phyloP scores from a whole-genome alignment of 2,888 invertebrate species.

The Drosophila pseudotakahashii region DNA sequence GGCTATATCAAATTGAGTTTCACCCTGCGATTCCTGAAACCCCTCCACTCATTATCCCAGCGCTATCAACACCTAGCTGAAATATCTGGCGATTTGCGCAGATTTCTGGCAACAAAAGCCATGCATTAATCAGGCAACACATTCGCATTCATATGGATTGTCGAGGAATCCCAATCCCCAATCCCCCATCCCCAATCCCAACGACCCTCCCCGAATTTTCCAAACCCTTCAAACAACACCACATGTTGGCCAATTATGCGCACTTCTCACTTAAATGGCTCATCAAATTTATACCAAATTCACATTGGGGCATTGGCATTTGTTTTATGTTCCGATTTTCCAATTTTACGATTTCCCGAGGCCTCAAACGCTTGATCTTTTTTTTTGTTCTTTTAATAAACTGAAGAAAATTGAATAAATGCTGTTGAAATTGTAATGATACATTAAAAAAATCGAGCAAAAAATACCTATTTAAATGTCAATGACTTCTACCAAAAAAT shows the following conservation, averaged over 20 bases:
- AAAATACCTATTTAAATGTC: too few species aligned
- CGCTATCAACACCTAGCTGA: slow-evolving; percentile 37
- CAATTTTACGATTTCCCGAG: not conserved
- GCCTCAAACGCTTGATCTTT: slow-evolving; percentile 2
- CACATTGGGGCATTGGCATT: slow-evolving; percentile 14
- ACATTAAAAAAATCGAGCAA: not conserved
- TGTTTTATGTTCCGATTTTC: slow-evolving; percentile 19
- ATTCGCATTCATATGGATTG: slow-evolving; percentile 31
- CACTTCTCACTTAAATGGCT: slow-evolving; percentile 57
- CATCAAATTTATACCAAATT: slow-evolving; percentile 45
- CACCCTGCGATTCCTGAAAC: not conserved
- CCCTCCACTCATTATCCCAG: not conserved
- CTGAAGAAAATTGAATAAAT: not conserved
- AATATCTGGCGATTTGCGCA: slow-evolving; percentile 48
- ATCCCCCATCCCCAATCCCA: too few species aligned
- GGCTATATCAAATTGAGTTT: slow-evolving; percentile 20
- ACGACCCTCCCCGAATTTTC: not conserved
- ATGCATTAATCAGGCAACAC: slow-evolving; percentile 60
- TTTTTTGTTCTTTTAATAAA: slow-evolving; percentile 4
- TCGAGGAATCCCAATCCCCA: slow-evolving; percentile 2
- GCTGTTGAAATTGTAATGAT: slow-evolving; percentile 4
- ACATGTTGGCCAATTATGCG: slow-evolving; percentile 64
- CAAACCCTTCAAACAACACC: slow-evolving; percentile 29
- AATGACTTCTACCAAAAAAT: too few species aligned
- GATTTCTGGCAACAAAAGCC: slow-evolving; percentile 44